These are phyloP conservation scores for Ericerus pela DNA, from an alignment of 1,140 invertebrate genomes.

Conservation along the genomic window DNA sequence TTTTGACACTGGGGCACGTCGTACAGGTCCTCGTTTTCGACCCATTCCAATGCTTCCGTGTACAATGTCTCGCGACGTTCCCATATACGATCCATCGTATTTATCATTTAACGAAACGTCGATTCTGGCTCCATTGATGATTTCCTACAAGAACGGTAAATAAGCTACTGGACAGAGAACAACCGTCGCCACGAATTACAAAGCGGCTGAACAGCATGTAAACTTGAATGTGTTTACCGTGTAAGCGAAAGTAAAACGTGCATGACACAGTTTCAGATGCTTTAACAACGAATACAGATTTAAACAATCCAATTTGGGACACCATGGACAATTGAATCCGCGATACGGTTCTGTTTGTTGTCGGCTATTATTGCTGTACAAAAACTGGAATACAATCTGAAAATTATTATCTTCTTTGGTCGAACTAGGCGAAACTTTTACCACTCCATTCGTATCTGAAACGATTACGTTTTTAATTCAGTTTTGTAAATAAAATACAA, in stretches of 20 bases:
- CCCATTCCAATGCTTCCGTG: conserved; percentile 34
- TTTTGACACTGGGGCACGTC: conserved; percentile 71
- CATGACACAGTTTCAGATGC: conserved; percentile 84
- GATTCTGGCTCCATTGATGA: conserved; percentile 54
- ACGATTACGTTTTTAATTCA: too few species aligned
- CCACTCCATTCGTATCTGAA: not conserved
- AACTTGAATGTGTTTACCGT: conserved; percentile 46
- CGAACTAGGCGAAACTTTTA: not conserved
- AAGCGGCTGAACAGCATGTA: too few species aligned
- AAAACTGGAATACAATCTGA: conserved; percentile 87
- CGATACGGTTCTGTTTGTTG: conserved; percentile 88
- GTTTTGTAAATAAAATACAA: too few species aligned
- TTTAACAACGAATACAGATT: conserved; percentile 77
- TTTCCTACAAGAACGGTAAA: not conserved
- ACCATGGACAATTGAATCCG: conserved; percentile 89
- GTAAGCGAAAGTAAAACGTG: conserved; percentile 83
- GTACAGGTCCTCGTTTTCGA: conserved; percentile 63
- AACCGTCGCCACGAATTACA: not conserved
- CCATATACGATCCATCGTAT: conserved; percentile 88
- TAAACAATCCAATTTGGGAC: conserved; percentile 66
- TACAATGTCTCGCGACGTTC: conserved; percentile 80
- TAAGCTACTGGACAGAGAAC: not conserved
- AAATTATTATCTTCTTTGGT: conserved; percentile 8
- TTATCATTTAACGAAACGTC: conserved; percentile 90
- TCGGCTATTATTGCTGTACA: conserved; percentile 85